Conservation (phyloP, 2,888 invertebrate genomes). For the Agrotis puta region DNA sequence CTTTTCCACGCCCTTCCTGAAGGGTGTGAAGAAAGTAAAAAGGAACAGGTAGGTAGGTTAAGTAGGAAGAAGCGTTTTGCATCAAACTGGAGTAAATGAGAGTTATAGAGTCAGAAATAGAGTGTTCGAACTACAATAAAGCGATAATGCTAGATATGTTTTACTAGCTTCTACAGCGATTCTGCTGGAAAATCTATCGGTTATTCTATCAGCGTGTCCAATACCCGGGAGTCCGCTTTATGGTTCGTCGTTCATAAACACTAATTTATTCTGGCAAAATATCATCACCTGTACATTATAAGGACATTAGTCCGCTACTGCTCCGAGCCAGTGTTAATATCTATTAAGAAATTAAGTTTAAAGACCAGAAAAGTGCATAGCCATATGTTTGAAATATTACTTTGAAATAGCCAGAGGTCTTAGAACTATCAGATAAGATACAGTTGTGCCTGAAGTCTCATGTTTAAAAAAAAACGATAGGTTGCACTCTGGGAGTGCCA, state of each 20-base stretch:
- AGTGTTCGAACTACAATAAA: no score
- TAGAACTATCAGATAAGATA: slow-evolving; percentile 14
- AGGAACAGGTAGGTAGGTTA: no score
- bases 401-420: slow-evolving; percentile 23
- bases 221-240: neutral
- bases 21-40: no score
- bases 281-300: slow-evolving; percentile 23
- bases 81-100: no score
- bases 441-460: slow-evolving; percentile 11
- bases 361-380: slow-evolving; percentile 14
- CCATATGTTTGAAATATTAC: slow-evolving; percentile 13
- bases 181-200: neutral
- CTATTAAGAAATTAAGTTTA: slow-evolving; percentile 34
- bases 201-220: neutral
- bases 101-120: no score
- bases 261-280: neutral
- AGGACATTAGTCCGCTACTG: neutral
- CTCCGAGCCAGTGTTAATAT: slow-evolving; percentile 37
- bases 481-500: no score
- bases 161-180: no score
- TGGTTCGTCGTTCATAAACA: neutral
- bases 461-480: slow-evolving; percentile 15
- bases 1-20: no score
- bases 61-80: no score
- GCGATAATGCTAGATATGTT: no score